These are phyloP conservation scores for Spilarctia lutea DNA, from an alignment of 2,888 invertebrate species.

Conservation along the genomic window DNA sequence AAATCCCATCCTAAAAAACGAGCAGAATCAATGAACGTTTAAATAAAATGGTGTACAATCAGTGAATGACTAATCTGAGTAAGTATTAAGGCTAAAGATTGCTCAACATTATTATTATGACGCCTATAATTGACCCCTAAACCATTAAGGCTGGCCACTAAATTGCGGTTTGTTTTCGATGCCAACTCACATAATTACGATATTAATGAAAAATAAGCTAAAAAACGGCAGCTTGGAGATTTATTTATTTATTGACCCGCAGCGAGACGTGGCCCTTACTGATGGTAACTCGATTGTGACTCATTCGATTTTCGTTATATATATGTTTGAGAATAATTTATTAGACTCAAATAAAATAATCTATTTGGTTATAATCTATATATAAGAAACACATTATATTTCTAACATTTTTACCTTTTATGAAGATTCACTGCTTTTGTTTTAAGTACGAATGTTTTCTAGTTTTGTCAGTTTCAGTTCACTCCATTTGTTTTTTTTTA, in stretches of 20 bases:
- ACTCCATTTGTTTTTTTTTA: not conserved
- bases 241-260: constrained; percentile 83
- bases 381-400: not conserved
- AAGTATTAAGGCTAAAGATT: constrained; percentile 57
- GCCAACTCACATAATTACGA: constrained; percentile 80
- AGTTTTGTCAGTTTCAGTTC: not conserved
- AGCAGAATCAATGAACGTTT: constrained; percentile 33
- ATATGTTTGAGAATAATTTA: constrained; percentile 9
- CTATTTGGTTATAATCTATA: not conserved
- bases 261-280: constrained; percentile 58
- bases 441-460: not conserved
- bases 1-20: constrained; percentile 17
- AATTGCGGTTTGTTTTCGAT: constrained; percentile 82
- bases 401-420: not conserved
- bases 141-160: constrained; percentile 77
- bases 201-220: constrained; percentile 77
- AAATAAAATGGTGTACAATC: constrained; percentile 48
- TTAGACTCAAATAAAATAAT: not conserved
- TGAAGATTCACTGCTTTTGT: not conserved
- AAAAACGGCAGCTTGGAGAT: constrained; percentile 76
- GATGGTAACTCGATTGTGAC: constrained; percentile 49
- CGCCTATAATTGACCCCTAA: constrained; percentile 82
- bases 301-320: constrained; percentile 32
- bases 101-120: constrained; percentile 76
- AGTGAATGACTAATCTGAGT: constrained; percentile 59